Evolutionary conservation across 2,797 vertebrate genomes (phyloP).

Genomic region (Typhlichthys eigenmanni): DNA sequence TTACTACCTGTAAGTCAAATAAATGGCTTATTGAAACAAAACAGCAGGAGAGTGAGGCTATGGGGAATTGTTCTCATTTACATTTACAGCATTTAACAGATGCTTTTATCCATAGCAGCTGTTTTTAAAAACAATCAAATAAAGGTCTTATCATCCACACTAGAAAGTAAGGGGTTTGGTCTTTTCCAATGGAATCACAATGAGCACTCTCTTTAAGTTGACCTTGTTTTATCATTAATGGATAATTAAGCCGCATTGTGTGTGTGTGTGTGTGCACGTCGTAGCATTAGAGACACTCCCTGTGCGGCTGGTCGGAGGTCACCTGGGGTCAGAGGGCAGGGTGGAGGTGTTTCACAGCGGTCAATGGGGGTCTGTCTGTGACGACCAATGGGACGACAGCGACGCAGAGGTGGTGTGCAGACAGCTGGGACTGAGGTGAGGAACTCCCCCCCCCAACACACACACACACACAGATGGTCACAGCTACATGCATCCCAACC

Average conservation of each 20-base stretch:
- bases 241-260: neutral
- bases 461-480: conserved; percentile 19
- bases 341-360: conserved; percentile 90
- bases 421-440: conserved; percentile 92
- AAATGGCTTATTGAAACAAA: no score
- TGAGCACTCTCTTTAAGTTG: no score
- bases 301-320: conserved; percentile 84
- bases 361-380: conserved; percentile 95
- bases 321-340: conserved; percentile 79
- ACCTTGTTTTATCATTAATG: no score
- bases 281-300: conserved; percentile 61
- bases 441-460: conserved; percentile 19
- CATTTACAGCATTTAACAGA: no score
- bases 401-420: conserved; percentile 96
- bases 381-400: conserved; percentile 94
- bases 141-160: no score
- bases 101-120: no score
- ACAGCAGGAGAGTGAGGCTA: no score
- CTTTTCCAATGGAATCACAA: no score
- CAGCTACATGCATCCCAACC: neutral
- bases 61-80: neutral
- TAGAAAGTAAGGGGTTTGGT: no score
- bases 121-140: no score
- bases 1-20: no score
- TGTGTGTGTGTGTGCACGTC: conserved; percentile 14